These are phyloP conservation scores for Chlorospingus semifuscus DNA, from an alignment of 2,797 vertebrate genomes.

Conservation along the genomic window DNA sequence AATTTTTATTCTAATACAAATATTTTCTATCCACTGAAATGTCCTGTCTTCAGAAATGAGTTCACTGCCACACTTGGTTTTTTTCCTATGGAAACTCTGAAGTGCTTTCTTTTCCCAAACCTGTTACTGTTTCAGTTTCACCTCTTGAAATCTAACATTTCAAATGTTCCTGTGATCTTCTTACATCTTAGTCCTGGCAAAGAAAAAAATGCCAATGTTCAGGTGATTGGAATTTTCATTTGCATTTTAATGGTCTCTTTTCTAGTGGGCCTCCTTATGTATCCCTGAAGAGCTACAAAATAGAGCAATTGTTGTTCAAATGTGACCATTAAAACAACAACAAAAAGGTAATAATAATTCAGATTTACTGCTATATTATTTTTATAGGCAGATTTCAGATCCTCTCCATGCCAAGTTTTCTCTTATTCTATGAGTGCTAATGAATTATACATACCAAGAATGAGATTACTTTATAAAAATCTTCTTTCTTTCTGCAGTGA, in stretches of 20 bases:
- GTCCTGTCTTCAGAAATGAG: neutral
- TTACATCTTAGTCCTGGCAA: neutral
- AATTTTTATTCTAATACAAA: neutral
- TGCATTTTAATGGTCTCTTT: constrained; percentile 26
- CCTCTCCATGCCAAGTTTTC: neutral
- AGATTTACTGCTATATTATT: neutral
- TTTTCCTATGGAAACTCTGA: neutral
- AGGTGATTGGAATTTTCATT: constrained; percentile 26
- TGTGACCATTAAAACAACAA: neutral
- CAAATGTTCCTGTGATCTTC: neutral
- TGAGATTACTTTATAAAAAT: neutral
- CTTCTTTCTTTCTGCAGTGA: neutral
- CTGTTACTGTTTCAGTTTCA: neutral
- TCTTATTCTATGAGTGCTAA: neutral
- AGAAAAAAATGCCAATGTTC: neutral
- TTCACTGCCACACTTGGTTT: accelerated
- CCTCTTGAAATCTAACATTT: neutral
- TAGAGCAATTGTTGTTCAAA: neutral
- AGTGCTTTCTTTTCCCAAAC: neutral
- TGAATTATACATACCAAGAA: neutral
- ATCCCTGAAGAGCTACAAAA: constrained; percentile 24
- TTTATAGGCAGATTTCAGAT: neutral
- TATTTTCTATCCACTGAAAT: neutral
- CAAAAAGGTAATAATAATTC: neutral
- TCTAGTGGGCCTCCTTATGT: neutral